Base-by-base conservation (phyloP, 1,140 invertebrate genomes). In the Hyles vespertilio region DNA sequence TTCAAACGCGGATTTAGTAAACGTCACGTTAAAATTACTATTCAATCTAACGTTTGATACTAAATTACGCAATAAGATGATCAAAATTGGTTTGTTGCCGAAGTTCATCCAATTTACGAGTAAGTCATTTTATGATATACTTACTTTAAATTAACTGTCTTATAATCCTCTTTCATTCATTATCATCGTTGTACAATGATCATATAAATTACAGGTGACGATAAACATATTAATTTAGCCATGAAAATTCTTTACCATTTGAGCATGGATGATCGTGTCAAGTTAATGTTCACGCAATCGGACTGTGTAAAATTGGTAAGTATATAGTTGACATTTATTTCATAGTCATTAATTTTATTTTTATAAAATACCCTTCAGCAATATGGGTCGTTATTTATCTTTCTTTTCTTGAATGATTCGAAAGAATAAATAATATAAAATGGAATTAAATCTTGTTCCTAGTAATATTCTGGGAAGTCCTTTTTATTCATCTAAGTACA, bases 31-130 rank as follows among this genome's bases (percentile, higher is more conserved):
- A 51, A 94, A 96, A 74, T 89, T 99, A 10, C 90, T 99, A 5
- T 97, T 98, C 71, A 99, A 99, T 92, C 92, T 99, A 45, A 98
- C 97, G n/a, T 99, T 99, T 90, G 98, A 99, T 86, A 91, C 93
- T 8, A 94, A 95, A 73, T 84, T 98, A 56, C 91, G 98, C 58
- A 93, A 93, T 57, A 95, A 94, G 89, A 99, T 99, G 94, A 93
- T 99, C 61, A 94, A 95, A 83, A 91, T 94, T 76, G 97, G 97
- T 55, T 89, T 99, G 47, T 87, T 99, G 53, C 95, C 96, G 44
- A 97, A 97, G 90, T 91, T 99, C 59, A 95, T 98, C 34, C 94
- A 94, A 76, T 92, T 98, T 51, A 93, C 99, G 70, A 94, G 96
- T 95, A 92, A 93, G 91, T 91, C 40, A 45, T 61, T 54, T 61